Base-by-base conservation (phyloP, 2,797 vertebrate species). In the Selene dorsalis region DNA sequence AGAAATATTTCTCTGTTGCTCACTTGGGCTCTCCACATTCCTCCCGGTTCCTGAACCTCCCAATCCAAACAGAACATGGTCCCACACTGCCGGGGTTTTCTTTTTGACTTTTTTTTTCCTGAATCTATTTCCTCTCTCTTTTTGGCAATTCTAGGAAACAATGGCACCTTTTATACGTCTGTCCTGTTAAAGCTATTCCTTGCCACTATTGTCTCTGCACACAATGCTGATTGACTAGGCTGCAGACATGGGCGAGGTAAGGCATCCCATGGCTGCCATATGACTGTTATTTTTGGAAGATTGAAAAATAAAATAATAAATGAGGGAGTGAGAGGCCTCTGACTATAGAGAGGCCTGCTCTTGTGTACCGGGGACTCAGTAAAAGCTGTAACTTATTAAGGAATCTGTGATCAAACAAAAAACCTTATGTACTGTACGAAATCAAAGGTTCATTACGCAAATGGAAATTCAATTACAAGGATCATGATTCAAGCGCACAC, bases 1-100 rank as follows among this genome's bases (percentile, higher is more conserved):
- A 91, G 91, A 93, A 93, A 92, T 93, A 93, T 92, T 94, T 92
- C 92, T 92, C 89, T 93, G 92, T 93, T 92, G 85, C 92, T 92
- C 91, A 91, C 91, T 92, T 79, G 86, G 90, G 83, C 89, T 93
- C 88, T 92, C 82, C 67, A 62, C 93, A 94, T 94, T 94, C 93
- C 94, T 92, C 72, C 83, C 63, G 79, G 92, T 93, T 93, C 93
- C 92, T 93, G 91, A 94, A 93, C 93, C 91, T 93, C 93, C 92
- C 93, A 94, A 94, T 94, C 92, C 88, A 94, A 94, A 94, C 92
- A 94, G 86, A 92, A 88, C 91, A 79, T 43, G 82, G 86, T 91
- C 87, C 87, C 85, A 91, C 89, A 90, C 88, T 91, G 91, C 89
- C 80, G 82, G 87, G 88, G 80, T 92, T 94, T 93, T 90, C 87